Conservation (phyloP, 2,888 invertebrate species). For the Tinea semifulvella region DNA sequence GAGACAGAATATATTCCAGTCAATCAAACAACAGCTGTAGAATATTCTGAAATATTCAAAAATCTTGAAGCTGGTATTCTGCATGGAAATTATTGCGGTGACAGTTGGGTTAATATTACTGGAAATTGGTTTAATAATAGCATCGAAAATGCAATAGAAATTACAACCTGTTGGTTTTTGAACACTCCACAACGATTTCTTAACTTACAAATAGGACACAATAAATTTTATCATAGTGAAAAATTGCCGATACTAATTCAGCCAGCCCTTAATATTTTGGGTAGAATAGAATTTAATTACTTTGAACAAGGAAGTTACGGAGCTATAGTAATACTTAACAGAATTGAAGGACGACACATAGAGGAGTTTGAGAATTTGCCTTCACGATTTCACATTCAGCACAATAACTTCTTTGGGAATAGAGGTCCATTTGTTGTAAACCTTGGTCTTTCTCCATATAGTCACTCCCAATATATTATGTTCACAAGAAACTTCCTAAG, state of each 20-base stretch:
- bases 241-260: slow-evolving; percentile 79
- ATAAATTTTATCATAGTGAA: slow-evolving; percentile 79
- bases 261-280: slow-evolving; percentile 83
- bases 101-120: slow-evolving; percentile 88
- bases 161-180: slow-evolving; percentile 83
- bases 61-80: slow-evolving; percentile 90
- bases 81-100: slow-evolving; percentile 92
- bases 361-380: slow-evolving; percentile 84
- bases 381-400: slow-evolving; percentile 75
- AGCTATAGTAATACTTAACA: slow-evolving; percentile 84
- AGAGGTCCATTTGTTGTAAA: slow-evolving; percentile 88
- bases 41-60: slow-evolving; percentile 85
- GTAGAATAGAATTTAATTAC: slow-evolving; percentile 86
- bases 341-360: slow-evolving; percentile 65
- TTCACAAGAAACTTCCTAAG: slow-evolving; percentile 90
- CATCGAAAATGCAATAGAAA: slow-evolving; percentile 78
- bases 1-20: slow-evolving; percentile 80
- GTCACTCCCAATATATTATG: slow-evolving; percentile 79
- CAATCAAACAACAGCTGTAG: slow-evolving; percentile 87
- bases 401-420: slow-evolving; percentile 92
- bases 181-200: slow-evolving; percentile 59
- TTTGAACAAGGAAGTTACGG: slow-evolving; percentile 86
- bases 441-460: slow-evolving; percentile 88
- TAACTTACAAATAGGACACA: slow-evolving; percentile 84
- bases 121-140: slow-evolving; percentile 89